Evolutionary conservation across 1,140 invertebrate species (phyloP).

Genomic region (Popillia japonica): DNA sequence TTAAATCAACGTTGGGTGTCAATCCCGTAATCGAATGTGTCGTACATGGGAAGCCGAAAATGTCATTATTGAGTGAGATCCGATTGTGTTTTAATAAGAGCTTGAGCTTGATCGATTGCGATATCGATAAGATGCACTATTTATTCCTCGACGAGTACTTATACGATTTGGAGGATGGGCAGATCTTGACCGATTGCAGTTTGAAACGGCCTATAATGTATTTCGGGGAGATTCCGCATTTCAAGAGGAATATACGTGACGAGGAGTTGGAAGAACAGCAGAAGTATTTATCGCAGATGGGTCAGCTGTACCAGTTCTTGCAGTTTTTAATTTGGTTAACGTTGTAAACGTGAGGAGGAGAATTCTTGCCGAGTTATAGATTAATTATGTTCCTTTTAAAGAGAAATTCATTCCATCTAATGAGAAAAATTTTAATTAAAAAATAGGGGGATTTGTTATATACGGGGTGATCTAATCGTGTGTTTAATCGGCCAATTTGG

Average conservation of each 20-base stretch:
- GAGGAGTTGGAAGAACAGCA: not conserved
- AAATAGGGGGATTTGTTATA: too few species aligned
- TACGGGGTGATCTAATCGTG: too few species aligned
- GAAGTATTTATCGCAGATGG: not conserved
- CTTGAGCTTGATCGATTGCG: constrained; percentile 68
- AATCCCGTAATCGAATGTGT: constrained; percentile 72
- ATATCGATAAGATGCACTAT: constrained; percentile 51
- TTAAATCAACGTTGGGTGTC: constrained; percentile 65
- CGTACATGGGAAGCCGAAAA: constrained; percentile 65
- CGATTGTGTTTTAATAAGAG: constrained; percentile 73
- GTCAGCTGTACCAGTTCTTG: not conserved
- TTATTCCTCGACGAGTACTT: constrained; percentile 18
- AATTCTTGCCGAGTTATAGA: too few species aligned
- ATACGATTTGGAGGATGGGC: constrained; percentile 45
- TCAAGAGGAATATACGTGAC: not conserved
- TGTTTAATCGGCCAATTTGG: too few species aligned
- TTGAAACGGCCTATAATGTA: constrained; percentile 65
- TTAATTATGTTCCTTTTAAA: too few species aligned
- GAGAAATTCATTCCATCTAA: too few species aligned
- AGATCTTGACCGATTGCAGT: constrained; percentile 68
- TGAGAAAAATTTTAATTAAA: too few species aligned
- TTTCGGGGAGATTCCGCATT: constrained; percentile 55
- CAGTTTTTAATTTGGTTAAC: constrained; percentile 33
- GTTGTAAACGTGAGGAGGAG: not conserved
- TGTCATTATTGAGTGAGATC: constrained; percentile 70